These are phyloP conservation scores for Eumaeus atala DNA, from an alignment of 1,140 invertebrate genomes.

Conservation along the genomic window DNA sequence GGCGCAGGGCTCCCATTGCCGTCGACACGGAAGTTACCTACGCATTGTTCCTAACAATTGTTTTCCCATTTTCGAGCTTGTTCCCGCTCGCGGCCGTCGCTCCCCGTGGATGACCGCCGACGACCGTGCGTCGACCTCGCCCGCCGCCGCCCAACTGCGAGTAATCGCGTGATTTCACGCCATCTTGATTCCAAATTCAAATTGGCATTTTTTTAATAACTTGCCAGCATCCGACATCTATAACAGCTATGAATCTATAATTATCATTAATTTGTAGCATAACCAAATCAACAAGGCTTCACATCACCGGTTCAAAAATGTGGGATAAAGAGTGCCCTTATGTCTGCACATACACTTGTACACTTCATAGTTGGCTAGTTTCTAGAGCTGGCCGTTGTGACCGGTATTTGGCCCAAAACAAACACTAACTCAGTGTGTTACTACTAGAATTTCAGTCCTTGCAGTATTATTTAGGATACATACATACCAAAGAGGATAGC, in stretches of 20 bases:
- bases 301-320: no score
- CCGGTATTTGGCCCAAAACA: no score
- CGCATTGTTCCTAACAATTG: slow-evolving; percentile 58
- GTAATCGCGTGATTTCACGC: slow-evolving; percentile 40
- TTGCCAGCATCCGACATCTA: background rate
- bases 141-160: slow-evolving; percentile 31
- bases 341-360: no score
- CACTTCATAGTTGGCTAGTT: no score
- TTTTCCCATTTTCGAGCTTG: slow-evolving; percentile 56
- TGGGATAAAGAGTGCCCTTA: no score
- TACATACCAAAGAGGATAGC: no score
- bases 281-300: background rate
- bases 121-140: slow-evolving; percentile 54
- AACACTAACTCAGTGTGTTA: no score
- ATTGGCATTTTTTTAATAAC: slow-evolving; percentile 27
- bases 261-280: background rate
- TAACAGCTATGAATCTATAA: background rate
- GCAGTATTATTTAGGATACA: no score
- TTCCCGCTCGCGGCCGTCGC: slow-evolving; percentile 42
- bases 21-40: slow-evolving; percentile 42
- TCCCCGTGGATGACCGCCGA: slow-evolving; percentile 47
- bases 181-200: slow-evolving; percentile 39
- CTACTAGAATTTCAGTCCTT: no score
- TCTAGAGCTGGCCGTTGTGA: no score
- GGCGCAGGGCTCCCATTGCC: slow-evolving; percentile 14